A percentile compares a stretch with the other conserved stretches of the same genome.
Conservation (phyloP, 2,888 invertebrate genomes). For the Cheilosia vernalis region DNA sequence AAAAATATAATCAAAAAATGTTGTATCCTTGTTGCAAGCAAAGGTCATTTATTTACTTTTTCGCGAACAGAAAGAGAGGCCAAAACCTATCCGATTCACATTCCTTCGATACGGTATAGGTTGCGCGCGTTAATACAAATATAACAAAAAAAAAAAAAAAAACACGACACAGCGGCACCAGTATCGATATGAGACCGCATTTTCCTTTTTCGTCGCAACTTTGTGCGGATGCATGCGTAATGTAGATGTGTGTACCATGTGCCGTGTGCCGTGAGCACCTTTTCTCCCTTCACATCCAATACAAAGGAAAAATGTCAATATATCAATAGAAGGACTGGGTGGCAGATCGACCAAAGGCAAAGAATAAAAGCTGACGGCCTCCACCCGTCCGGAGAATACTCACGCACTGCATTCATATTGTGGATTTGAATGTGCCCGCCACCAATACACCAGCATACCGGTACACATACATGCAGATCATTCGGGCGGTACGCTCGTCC, state of each 20-base stretch:
- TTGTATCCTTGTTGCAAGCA: slow-evolving; percentile 21
- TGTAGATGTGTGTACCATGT: background rate
- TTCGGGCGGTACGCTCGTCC: slow-evolving; percentile 4
- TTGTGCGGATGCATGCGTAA: slow-evolving; percentile 27
- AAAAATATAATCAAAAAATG: background rate
- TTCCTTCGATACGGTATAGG: slow-evolving; percentile 1
- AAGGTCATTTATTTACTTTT: slow-evolving; percentile 42
- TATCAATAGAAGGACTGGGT: slow-evolving; percentile 41
- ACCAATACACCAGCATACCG: slow-evolving; percentile 11
- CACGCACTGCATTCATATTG: slow-evolving; percentile 20
- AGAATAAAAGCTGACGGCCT: slow-evolving; percentile 30
- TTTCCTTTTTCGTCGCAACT: slow-evolving; percentile 15
- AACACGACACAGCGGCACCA: background rate
- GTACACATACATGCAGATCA: slow-evolving; percentile 31
- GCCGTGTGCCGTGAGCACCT: background rate
- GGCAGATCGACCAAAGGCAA: slow-evolving; percentile 3
- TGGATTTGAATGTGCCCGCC: background rate
- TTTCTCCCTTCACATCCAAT: slow-evolving; percentile 13
- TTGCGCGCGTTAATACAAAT: slow-evolving; percentile 15
- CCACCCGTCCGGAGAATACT: slow-evolving; percentile 7
- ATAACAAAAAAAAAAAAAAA: slow-evolving; percentile 21
- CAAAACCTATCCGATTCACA: slow-evolving; percentile 23
- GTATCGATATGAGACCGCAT: slow-evolving; percentile 1
- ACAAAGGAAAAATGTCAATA: slow-evolving; percentile 62
- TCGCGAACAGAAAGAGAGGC: slow-evolving; percentile 32